Percentiles rank a stretch among this genome's conserved stretches.
These are phyloP conservation scores for Centruroides vittatus DNA, from an alignment of 1,140 invertebrate species.

Conservation along the genomic window DNA sequence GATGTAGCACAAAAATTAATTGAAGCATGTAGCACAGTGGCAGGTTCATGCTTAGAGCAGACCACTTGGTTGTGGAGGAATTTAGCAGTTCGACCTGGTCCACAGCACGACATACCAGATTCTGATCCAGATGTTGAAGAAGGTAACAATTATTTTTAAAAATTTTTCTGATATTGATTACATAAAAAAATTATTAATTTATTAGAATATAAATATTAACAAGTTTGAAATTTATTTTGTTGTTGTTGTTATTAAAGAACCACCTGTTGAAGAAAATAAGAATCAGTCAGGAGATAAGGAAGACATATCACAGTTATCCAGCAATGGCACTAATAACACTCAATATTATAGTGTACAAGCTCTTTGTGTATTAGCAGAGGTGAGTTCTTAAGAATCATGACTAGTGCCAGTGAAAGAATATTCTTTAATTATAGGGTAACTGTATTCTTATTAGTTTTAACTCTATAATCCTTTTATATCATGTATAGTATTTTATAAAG, in stretches of 20 bases:
- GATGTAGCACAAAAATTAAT: slow-evolving; percentile 42
- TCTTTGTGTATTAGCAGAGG: slow-evolving; percentile 53
- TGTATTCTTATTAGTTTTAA: too few relatives aligned
- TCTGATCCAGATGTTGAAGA: slow-evolving; percentile 8
- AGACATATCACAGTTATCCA: not conserved
- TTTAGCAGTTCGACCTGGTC: slow-evolving; percentile 67
- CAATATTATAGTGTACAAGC: slow-evolving; percentile 49
- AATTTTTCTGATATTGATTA: not conserved
- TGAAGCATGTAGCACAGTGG: slow-evolving; percentile 70
- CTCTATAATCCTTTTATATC: too few relatives aligned
- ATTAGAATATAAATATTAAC: too few relatives aligned
- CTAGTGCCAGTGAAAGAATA: too few relatives aligned
- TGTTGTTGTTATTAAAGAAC: too few relatives aligned
- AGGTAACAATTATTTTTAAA: not conserved
- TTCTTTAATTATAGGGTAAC: too few relatives aligned
- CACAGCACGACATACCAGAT: slow-evolving; percentile 23
- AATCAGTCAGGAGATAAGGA: not conserved
- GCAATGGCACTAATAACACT: not conserved
- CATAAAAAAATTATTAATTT: not conserved
- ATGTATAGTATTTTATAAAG: too few relatives aligned
- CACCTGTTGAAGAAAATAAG: too few relatives aligned
- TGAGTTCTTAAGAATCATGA: slow-evolving; percentile 16
- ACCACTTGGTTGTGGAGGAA: slow-evolving; percentile 82
- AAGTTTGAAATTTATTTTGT: too few relatives aligned
- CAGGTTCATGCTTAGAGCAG: slow-evolving; percentile 74